Percentiles rank a stretch among this genome's conserved stretches.
Evolutionary conservation across 2,797 vertebrate genomes (phyloP).

Genomic region (Siniperca obscura): DNA sequence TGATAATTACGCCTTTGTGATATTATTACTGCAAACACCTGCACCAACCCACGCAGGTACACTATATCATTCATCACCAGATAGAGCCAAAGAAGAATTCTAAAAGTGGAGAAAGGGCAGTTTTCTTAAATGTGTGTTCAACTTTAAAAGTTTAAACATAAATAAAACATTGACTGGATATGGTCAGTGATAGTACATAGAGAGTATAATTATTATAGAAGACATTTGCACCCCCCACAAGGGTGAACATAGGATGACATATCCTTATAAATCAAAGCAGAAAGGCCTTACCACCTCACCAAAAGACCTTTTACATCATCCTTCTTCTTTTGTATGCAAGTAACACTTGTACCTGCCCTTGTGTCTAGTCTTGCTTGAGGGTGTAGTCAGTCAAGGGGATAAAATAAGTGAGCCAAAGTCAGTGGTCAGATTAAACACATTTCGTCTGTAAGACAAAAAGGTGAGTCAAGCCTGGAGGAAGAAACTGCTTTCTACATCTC

Average conservation of each 20-base stretch:
- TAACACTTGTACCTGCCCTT: conserved; percentile 29
- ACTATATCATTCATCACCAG: background rate
- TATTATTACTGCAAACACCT: conserved; percentile 3
- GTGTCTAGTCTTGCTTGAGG: conserved; percentile 44
- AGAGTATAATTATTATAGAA: background rate
- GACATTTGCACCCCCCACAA: background rate
- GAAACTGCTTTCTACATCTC: background rate
- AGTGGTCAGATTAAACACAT: conserved; percentile 39
- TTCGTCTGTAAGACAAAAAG: conserved; percentile 32
- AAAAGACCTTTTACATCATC: conserved; percentile 4
- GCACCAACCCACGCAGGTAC: background rate
- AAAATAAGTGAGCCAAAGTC: conserved; percentile 42
- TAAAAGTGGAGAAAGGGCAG: background rate
- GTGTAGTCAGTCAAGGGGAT: conserved; percentile 46
- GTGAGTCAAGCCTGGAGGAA: conserved; percentile 23
- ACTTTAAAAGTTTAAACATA: conserved; percentile 4
- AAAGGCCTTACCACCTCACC: background rate
- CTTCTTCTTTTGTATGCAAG: conserved; percentile 51
- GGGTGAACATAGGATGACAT: background rate
- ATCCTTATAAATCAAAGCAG: conserved; percentile 21
- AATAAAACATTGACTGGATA: conserved; percentile 12
- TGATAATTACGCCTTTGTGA: background rate
- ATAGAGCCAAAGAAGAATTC: background rate
- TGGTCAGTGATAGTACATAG: background rate
- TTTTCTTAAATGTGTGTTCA: background rate